Conservation (phyloP, 2,113 vertebrate species). For the Takifugu flavidus region DNA sequence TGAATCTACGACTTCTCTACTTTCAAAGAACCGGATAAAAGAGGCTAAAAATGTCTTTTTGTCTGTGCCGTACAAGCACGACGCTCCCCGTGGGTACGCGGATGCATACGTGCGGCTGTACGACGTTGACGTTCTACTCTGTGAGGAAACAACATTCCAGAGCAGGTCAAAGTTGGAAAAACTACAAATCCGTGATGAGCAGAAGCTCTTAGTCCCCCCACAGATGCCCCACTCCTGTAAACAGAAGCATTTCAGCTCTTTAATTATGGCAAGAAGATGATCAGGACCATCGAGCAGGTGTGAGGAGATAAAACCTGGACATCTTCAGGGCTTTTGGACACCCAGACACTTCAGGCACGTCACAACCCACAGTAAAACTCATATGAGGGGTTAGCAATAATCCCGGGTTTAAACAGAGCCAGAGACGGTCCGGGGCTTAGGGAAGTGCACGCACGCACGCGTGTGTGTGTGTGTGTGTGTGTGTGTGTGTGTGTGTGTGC, state of each 20-base stretch:
- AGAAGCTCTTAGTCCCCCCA: conserved; percentile 7
- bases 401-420: conserved; percentile 46
- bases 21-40: too few relatives aligned
- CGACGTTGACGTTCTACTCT: too few relatives aligned
- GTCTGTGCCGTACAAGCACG: too few relatives aligned
- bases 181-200: conserved; percentile 5
- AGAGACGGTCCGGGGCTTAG: conserved; percentile 26
- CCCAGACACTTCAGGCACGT: conserved; percentile 20
- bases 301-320: too few relatives aligned
- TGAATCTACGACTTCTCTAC: too few relatives aligned
- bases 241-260: conserved; percentile 13
- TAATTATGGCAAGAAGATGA: conserved; percentile 17
- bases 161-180: background rate
- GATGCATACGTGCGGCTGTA: too few relatives aligned
- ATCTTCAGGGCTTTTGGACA: background rate
- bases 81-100: too few relatives aligned
- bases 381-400: conserved; percentile 45
- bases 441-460: conserved; percentile 12
- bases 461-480: background rate
- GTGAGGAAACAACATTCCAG: background rate
- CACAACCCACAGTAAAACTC: conserved; percentile 24
- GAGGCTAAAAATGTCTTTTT: too few relatives aligned
- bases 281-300: too few relatives aligned
- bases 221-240: conserved; percentile 13
- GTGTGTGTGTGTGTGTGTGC: conserved; percentile 16